These are phyloP conservation scores for Verasper variegatus DNA, from an alignment of 2,113 vertebrate species.

Conservation along the genomic window DNA sequence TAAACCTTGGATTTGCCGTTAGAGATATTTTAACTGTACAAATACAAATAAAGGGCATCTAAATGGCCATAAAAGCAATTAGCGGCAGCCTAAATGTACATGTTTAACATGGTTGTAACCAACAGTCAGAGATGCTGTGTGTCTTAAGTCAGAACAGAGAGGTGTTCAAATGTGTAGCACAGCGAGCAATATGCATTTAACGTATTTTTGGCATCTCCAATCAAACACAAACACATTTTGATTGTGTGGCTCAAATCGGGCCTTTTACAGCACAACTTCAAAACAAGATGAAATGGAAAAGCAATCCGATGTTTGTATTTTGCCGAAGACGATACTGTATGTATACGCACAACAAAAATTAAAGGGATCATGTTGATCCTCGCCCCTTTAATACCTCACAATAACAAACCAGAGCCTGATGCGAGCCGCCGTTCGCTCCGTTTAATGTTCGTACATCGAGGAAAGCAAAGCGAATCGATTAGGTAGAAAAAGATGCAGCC, in stretches of 20 bases:
- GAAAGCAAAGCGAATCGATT: slow-evolving; percentile 44
- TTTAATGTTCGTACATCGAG: slow-evolving; percentile 5
- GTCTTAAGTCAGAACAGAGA: slow-evolving; percentile 59
- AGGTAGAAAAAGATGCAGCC: slow-evolving; percentile 31
- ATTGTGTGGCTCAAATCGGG: slow-evolving; percentile 31
- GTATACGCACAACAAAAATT: too few species aligned
- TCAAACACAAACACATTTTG: slow-evolving; percentile 62
- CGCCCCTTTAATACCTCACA: not conserved
- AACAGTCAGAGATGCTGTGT: slow-evolving; percentile 17
- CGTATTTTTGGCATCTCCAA: slow-evolving; percentile 62
- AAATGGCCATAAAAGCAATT: slow-evolving; percentile 4
- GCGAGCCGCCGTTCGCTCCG: slow-evolving; percentile 10
- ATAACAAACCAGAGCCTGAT: slow-evolving; percentile 24
- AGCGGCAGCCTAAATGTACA: slow-evolving; percentile 17
- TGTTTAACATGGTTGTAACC: too few species aligned
- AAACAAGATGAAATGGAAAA: slow-evolving; percentile 24
- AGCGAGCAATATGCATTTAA: slow-evolving; percentile 46
- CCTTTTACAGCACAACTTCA: slow-evolving; percentile 23
- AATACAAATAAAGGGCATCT: not conserved
- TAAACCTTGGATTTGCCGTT: not conserved
- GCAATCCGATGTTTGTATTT: slow-evolving; percentile 22
- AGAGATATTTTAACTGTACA: not conserved
- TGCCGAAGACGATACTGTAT: not conserved
- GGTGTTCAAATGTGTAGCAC: slow-evolving; percentile 45
- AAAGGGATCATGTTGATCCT: slow-evolving; percentile 24